Evolutionary conservation across 2,113 vertebrate genomes (phyloP), one percentile per base, ranked within the genome.

Genomic region (Lontra canadensis): DNA sequence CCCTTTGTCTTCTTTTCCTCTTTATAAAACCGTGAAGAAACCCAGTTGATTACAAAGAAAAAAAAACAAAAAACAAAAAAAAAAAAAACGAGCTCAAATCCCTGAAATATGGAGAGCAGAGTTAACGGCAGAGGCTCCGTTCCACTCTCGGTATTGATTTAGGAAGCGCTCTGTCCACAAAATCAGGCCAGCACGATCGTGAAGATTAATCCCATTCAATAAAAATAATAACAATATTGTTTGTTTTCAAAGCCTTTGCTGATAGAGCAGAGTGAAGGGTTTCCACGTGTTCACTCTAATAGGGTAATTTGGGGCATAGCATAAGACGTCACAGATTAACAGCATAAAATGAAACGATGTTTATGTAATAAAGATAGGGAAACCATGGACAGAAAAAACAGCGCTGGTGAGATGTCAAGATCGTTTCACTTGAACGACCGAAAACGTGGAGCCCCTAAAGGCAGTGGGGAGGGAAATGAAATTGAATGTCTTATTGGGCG

Each of bases 11-110:
- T 79, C 81, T 25, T 25, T 61, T 89, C 65, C 29, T 29, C 14
- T 69, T 94, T 57, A 85, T 86, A 49, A 95, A 89, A 34, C 69
- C 47, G 39, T 36, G 21, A 74, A 96, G 73, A 94, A 95, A 84
- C n/a, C 10, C 61, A 71, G 17, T 23, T 86, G 17, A 26, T 25
- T 39, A 71, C 10, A 61, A 96, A 86, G 39, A 20, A 36, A 29
- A 13, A 3, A n/a, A 59, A 44, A 20, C 26, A 59, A 4, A 14
- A 52, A 42, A 20, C n/a, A n/a, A n/a, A n/a, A 59, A 44, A 20
- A n/a, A 59, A 4, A 14, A 52, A 42, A 20, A 67, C 4, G 11
- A 34, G 13, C 6, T 47, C 47, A n/a, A 34, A 44, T 52, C 25
- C 36, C 39, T n/a, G n/a, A n/a, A n/a, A n/a, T n/a, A n/a, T 26